Base-by-base conservation (phyloP, 2,797 vertebrate genomes). In the Megalops cyprinoides region DNA sequence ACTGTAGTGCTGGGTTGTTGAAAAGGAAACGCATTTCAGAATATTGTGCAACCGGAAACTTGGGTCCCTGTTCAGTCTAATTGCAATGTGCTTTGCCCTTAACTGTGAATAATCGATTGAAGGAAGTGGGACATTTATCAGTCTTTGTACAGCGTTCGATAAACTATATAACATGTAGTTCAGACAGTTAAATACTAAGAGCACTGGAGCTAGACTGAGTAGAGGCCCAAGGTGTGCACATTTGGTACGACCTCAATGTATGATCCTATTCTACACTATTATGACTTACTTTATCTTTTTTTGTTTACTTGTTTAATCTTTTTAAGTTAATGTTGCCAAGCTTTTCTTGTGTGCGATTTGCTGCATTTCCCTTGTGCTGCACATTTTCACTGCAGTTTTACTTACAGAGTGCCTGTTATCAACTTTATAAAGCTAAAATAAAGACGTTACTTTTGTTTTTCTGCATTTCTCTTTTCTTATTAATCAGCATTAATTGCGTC, bases 341-440 rank as follows among this genome's bases (percentile, higher is more conserved):
- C 28, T 89, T 86, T 87, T 90, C 87, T 84, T 85, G 84, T 90
- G 88, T 87, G 84, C 85, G 86, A 84, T 80, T 89, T 91, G 85
- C 84, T 90, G 89, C 84, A 87, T 88, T n/a, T 90, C 82, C 91
- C 85, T 89, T 90, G 4, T 83, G 75, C 81, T 84, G 85, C 90
- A 88, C 55, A 31, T 85, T 88, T 85, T 87, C 89, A 87, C 87
- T 88, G 90, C 90, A 88, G 83, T 78, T 87, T 82, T n/a, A 88
- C 69, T 91, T 92, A 88, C 90, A 87, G 87, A 91, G 89, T 93
- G 90, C 90, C 91, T 91, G 86, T 77, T 91, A 89, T 89, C 89
- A 90, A 84, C 86, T 91, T 92, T 92, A 92, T 91, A 84, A 87
- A 90, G 39, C 80, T 81, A 44, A 92, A 94, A 90, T 92, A 93